These are phyloP conservation scores for Hirudinaria manillensis DNA, from an alignment of 2,888 invertebrate species.

Conservation along the genomic window DNA sequence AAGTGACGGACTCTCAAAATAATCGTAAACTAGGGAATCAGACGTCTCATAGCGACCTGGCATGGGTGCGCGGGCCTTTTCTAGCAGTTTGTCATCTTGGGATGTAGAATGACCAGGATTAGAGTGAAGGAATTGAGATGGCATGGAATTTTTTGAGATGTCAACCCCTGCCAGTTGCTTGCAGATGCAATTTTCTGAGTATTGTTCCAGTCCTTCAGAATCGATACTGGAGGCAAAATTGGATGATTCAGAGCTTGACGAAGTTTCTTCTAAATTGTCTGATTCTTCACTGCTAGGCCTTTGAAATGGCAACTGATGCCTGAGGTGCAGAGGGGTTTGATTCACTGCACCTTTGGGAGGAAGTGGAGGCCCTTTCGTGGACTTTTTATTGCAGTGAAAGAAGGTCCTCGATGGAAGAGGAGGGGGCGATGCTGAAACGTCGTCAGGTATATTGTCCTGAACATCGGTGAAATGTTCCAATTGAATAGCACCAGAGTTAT, in stretches of 20 bases:
- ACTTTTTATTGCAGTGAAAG: too few species aligned
- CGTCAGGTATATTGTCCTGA: too few species aligned
- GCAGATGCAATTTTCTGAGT: slow-evolving; percentile 10
- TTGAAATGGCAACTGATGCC: neutral
- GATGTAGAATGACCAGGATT: neutral
- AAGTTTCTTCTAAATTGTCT: slow-evolving; percentile 3
- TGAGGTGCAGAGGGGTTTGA: neutral
- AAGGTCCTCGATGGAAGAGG: too few species aligned
- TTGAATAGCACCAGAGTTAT: too few species aligned
- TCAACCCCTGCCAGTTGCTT: neutral
- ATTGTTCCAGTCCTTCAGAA: slow-evolving; percentile 1
- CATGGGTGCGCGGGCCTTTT: slow-evolving; percentile 25
- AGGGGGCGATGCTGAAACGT: too few species aligned
- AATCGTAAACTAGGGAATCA: slow-evolving; percentile 79
- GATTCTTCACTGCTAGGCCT: slow-evolving; percentile 14
- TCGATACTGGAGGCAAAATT: slow-evolving; percentile 8
- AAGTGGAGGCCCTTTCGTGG: neutral
- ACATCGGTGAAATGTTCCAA: too few species aligned
- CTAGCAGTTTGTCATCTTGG: slow-evolving; percentile 17
- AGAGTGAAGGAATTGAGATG: neutral
- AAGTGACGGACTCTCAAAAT: slow-evolving; percentile 50
- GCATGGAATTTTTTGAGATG: neutral
- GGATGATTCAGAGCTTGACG: slow-evolving; percentile 18
- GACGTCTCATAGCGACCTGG: slow-evolving; percentile 60
- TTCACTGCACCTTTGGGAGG: slow-evolving; percentile 2